Evolutionary conservation across 2,113 vertebrate species (phyloP).

Genomic region (Bombycilla garrulus): DNA sequence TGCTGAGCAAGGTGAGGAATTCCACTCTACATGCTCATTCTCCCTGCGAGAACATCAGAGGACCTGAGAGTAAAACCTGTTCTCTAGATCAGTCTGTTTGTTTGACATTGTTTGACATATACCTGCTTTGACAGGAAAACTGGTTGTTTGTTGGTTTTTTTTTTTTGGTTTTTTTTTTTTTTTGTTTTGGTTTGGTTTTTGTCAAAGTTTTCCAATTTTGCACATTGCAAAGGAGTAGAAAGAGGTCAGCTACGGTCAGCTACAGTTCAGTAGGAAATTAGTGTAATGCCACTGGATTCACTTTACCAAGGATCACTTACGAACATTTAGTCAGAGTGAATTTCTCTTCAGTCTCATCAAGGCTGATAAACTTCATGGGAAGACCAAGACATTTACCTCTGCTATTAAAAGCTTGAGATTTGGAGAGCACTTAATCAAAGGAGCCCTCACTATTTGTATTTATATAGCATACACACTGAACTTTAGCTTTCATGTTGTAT

Average conservation of each 20-base stretch:
- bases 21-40: background rate
- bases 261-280: conserved; percentile 19
- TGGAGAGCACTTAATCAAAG: conserved; percentile 7
- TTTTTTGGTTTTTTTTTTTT: background rate
- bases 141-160: background rate
- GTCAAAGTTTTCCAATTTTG: background rate
- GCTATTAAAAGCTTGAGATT: background rate
- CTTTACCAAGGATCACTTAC: background rate
- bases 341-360: conserved; percentile 26
- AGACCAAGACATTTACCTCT: conserved; percentile 25
- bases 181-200: background rate
- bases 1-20: background rate
- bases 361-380: conserved; percentile 25
- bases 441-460: background rate
- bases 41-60: background rate
- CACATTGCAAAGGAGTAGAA: background rate
- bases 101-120: background rate
- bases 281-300: background rate
- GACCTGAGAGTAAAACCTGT: background rate
- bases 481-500: conserved; percentile 31
- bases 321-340: conserved; percentile 10
- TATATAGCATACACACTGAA: background rate
- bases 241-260: background rate
- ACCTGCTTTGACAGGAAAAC: background rate
- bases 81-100: background rate